These are phyloP conservation scores for Papilio polyxenes DNA, from an alignment of 1,140 invertebrate genomes.

Conservation along the genomic window DNA sequence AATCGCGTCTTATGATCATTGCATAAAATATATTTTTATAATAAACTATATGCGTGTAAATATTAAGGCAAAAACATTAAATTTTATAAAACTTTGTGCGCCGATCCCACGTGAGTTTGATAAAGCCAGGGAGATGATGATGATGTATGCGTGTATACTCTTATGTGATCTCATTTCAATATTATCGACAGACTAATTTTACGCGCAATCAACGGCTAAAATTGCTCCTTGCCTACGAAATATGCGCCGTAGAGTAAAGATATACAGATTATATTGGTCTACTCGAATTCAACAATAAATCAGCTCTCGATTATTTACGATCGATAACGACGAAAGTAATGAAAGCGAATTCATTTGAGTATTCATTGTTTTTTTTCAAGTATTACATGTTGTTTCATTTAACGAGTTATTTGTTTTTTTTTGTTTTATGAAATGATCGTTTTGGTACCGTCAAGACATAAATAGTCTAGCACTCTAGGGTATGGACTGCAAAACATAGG, in stretches of 20 bases:
- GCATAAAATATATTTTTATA: too few species aligned
- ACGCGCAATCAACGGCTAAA: conserved; percentile 28
- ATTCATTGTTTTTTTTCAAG: conserved; percentile 27
- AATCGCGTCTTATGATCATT: too few species aligned
- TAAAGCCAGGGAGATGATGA: not conserved
- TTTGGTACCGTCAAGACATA: not conserved
- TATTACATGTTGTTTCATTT: conserved; percentile 19
- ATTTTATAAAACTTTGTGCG: too few species aligned
- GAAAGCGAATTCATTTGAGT: conserved; percentile 34
- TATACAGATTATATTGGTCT: not conserved
- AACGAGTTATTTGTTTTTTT: conserved; percentile 6
- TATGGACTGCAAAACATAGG: too few species aligned
- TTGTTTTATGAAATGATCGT: not conserved
- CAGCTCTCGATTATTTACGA: conserved; percentile 32
- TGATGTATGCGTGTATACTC: not conserved
- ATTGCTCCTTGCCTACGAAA: not conserved
- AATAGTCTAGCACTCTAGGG: too few species aligned
- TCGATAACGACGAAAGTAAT: conserved; percentile 15
- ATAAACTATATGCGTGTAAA: too few species aligned
- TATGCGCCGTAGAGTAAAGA: not conserved
- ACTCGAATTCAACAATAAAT: not conserved
- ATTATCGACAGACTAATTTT: conserved; percentile 13
- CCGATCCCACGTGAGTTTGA: too few species aligned
- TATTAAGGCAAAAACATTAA: too few species aligned
- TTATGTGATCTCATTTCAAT: conserved; percentile 7